Conservation (phyloP, 2,113 vertebrate species). For the Oophaga pumilio region DNA sequence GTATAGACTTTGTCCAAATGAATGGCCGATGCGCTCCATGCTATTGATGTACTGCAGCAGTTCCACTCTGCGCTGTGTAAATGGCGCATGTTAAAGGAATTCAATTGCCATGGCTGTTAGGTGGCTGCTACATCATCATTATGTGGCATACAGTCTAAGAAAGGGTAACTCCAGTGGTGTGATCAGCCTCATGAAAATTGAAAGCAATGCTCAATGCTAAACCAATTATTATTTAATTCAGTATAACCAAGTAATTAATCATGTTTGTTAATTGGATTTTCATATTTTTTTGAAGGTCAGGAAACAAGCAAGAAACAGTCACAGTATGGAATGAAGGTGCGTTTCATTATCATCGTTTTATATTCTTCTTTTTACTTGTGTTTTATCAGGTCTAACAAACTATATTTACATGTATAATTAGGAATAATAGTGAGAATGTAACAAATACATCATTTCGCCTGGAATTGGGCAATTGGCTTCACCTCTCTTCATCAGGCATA, state of each 20-base stretch:
- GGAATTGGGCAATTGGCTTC: no score
- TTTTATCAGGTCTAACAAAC: not conserved
- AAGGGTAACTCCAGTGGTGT: not conserved
- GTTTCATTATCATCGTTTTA: not conserved
- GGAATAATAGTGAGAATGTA: no score
- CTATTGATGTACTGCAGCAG: no score
- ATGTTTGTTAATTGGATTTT: not conserved
- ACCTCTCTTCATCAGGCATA: no score
- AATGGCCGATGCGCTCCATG: no score
- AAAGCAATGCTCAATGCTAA: not conserved
- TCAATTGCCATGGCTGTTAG: no score
- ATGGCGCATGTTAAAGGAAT: no score
- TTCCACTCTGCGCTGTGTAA: no score
- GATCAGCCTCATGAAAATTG: not conserved
- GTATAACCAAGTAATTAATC: not conserved
- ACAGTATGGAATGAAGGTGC: constrained; percentile 38
- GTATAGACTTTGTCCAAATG: no score
- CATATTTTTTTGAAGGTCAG: constrained; percentile 28
- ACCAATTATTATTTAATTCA: not conserved
- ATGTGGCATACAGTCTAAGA: not conserved
- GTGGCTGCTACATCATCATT: no score
- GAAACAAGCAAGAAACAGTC: not conserved
- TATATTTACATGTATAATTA: not conserved
- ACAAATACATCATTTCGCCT: no score
- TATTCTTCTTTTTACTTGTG: not conserved